Base-by-base conservation (phyloP, 2,797 vertebrate species). In the Hipposideros larvatus region DNA sequence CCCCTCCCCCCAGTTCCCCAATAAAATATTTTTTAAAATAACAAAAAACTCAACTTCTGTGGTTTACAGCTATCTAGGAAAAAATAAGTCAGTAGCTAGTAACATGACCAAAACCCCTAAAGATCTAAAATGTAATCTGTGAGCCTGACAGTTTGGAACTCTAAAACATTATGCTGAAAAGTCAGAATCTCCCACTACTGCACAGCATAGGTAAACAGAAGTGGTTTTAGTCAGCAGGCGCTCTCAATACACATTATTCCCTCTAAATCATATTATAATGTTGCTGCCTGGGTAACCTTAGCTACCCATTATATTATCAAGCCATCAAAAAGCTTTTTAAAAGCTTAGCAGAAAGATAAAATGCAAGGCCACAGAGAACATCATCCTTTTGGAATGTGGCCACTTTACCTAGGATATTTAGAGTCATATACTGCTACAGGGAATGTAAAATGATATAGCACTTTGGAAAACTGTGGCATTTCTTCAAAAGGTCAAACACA, bases 21-120 rank as follows among this genome's bases (percentile, higher is more conserved):
- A 37, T 37, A 37, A 37, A 37, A 37, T 37, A 37, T 37, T 37
- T 37, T 37, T 37, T 3, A 37, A 37, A 37, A 37, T 37, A 37
- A 37, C 37, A 37, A 83, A 98, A 98, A 98, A 65, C 4, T 51
- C 53, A 70, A 9, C 16, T 70, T 66, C 22, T 3, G 2, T 13
- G 4, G 5, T 26, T 88, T 74, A 65, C 19, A 51, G 46, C 31
- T 34, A 34, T 1, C 1, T 24, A 84, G 80, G 46, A 83, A 83
- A 46, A 46, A 86, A 5, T 19, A 26, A 75, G 10, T 63, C 34
- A 66, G 11, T 15, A 41, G 10, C 51, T 51, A 55, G 43, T 77
- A 59, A 79, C 0, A 1, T 34, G 10, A 51, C 4, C 31, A 31
- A 80, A 73, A 59, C 7, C 10, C 18, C 55, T 9, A 55, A 48